phyloP scores from a whole-genome alignment of 2,113 vertebrate species.

The Alethe diademata region DNA sequence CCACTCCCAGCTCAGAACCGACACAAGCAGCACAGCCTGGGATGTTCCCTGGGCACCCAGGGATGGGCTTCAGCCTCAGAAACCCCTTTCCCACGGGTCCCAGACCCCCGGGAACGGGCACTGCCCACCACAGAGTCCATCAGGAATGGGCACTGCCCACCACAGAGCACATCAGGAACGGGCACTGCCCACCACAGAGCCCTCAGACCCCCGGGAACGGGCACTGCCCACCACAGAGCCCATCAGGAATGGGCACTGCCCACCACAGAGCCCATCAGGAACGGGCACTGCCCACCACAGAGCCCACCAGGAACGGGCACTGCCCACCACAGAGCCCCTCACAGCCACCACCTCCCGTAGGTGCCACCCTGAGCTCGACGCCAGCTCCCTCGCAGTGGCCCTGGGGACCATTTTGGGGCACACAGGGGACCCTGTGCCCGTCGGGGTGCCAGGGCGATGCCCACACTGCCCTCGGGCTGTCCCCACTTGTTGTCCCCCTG shows the following conservation, averaged over 20 bases:
- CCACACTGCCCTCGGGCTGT: background rate
- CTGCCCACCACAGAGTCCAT: background rate
- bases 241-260: background rate
- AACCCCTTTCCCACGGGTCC: accelerated
- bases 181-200: background rate
- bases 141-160: background rate
- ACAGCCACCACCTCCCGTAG: accelerated
- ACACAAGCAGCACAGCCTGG: background rate
- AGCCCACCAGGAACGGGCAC: background rate
- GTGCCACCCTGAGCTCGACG: background rate
- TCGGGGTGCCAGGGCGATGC: background rate
- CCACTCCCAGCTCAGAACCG: background rate
- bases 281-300: background rate
- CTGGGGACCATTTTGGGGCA: accelerated
- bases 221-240: background rate
- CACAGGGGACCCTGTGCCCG: background rate
- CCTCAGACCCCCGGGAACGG: background rate
- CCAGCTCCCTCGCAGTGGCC: accelerated
- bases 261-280: background rate
- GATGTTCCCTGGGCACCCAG: background rate
- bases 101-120: accelerated
- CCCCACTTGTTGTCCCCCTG: background rate
- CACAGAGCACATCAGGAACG: background rate
- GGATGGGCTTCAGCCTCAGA: background rate
- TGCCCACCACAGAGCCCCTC: background rate